These are phyloP conservation scores for Mesoligia furuncula DNA, from an alignment of 2,888 invertebrate species.

Conservation along the genomic window DNA sequence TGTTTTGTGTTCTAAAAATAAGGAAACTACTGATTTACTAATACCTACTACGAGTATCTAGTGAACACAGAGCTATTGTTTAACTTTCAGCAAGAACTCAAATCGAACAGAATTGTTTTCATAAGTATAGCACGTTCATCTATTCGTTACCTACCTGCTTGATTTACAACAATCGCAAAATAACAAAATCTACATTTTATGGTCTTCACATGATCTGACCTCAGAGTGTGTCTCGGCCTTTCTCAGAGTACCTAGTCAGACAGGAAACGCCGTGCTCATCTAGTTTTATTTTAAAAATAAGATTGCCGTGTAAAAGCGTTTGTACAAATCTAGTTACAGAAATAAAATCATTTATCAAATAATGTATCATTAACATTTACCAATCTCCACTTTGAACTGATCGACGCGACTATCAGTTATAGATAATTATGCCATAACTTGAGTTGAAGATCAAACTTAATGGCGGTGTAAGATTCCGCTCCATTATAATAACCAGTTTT, in stretches of 20 bases:
- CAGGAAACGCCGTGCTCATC: neutral
- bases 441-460: constrained; percentile 23
- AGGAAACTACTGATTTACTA: too few species aligned
- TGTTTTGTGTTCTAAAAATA: neutral
- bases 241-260: neutral
- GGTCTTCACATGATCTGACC: too few species aligned
- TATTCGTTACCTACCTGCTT: neutral
- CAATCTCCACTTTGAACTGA: neutral
- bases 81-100: neutral
- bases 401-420: neutral
- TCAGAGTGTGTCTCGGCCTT: neutral
- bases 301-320: too few species aligned
- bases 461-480: constrained; percentile 40
- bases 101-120: neutral
- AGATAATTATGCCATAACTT: constrained; percentile 23
- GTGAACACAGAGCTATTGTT: too few species aligned
- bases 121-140: neutral
- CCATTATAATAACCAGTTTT: constrained; percentile 40
- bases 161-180: neutral
- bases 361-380: neutral
- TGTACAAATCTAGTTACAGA: too few species aligned
- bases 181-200: neutral
- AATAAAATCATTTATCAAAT: too few species aligned
- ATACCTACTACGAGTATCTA: too few species aligned
- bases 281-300: neutral